These are phyloP conservation scores for Sinonovacula constricta DNA, from an alignment of 1,140 invertebrate genomes.

Conservation along the genomic window DNA sequence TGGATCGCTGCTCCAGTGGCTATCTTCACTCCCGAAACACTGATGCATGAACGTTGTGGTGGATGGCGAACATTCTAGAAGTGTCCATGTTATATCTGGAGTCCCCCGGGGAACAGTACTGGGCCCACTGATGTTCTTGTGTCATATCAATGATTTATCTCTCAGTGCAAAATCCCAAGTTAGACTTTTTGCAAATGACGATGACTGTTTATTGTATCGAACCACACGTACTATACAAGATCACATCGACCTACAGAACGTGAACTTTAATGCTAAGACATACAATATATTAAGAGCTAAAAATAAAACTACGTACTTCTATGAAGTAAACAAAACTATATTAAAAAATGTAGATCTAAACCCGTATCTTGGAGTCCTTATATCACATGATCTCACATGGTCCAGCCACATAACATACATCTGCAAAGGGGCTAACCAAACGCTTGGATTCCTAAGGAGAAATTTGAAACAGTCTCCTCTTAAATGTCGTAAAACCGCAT, in stretches of 20 bases:
- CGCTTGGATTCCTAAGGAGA: too few relatives aligned
- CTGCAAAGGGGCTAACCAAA: too few relatives aligned
- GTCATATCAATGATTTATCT: neutral
- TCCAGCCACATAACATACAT: neutral
- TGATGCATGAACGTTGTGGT: too few relatives aligned
- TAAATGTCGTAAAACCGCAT: conserved; percentile 7
- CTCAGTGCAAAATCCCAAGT: neutral
- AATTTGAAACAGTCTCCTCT: conserved; percentile 12
- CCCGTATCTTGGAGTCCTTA: too few relatives aligned
- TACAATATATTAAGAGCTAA: conserved; percentile 12
- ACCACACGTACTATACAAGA: neutral
- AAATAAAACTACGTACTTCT: neutral
- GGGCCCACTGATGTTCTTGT: too few relatives aligned
- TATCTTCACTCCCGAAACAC: too few relatives aligned
- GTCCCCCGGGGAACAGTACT: too few relatives aligned
- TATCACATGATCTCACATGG: too few relatives aligned
- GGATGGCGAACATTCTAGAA: too few relatives aligned
- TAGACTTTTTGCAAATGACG: neutral
- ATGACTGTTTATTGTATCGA: too few relatives aligned
- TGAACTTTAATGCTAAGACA: neutral
- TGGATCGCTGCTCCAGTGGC: too few relatives aligned
- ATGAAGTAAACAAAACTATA: conserved; percentile 9
- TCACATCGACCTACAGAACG: neutral
- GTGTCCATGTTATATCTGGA: too few relatives aligned
- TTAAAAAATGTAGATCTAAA: conserved; percentile 18